Base-by-base conservation (phyloP, 2,797 vertebrate genomes). In the Spinus pinus region DNA sequence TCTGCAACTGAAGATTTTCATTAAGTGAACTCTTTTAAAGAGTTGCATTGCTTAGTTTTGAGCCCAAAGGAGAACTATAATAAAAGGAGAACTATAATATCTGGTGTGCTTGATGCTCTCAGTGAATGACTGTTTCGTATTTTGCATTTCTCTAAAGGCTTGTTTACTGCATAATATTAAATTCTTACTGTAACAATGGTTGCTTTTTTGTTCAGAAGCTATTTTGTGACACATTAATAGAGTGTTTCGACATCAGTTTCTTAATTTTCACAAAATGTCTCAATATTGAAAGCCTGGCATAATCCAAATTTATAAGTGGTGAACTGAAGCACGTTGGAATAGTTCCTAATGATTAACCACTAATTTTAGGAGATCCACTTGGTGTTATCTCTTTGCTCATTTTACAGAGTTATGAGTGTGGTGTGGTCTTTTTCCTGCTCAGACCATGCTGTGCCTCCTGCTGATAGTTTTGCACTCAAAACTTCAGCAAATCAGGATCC, bases 231-330 rank as follows among this genome's bases (percentile, higher is more conserved):
- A 78, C 9, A 16, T 58, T 79, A 73, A 90, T 82, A 89, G 67
- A 51, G 19, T 66, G 28, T 84, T 90, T 21, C 62, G 54, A 86
- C 14, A 86, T 27, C 16, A 70, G 14, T 69, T 78, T 30, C 44
- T 86, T 90, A 78, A 62, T 81, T 94, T 81, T 92, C 66, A 70
- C 41, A 82, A 92, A 84, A 41, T 53, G 50, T 61, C 42, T 88
- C 53, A 65, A 10, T 47, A 84, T 30, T 51, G 51, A 79, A 90
- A 70, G 39, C 12, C 14, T 86, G 81, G 19, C 19, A 58, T 79
- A 65, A 57, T 44, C 47, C 14, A 33, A 49, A 8, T 75, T 78
- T 58, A 30, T 60, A 88, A 78, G 20, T 61, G 80, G 20, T 74
- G 77, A 90, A 61, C 9, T 42, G 53, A 91, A 50, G 31, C 21